Conservation (phyloP, 2,888 invertebrate genomes). For the Aspidapion aeneum region DNA sequence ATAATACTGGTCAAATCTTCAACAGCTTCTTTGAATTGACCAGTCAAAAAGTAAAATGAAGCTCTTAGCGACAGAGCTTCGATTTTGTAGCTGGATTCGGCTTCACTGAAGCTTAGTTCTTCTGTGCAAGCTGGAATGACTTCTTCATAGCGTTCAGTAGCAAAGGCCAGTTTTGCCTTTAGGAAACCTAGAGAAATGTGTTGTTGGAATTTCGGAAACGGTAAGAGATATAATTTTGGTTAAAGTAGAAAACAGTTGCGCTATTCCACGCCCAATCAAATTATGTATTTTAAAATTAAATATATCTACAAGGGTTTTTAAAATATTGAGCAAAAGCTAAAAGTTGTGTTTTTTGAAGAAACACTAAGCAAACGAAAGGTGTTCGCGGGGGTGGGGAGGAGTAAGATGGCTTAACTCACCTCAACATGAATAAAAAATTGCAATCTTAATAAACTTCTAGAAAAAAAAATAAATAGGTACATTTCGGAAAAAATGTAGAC, state of each 20-base stretch:
- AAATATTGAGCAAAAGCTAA: too few species aligned
- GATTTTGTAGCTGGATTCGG: constrained; percentile 59
- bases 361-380: too few species aligned
- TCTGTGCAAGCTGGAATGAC: constrained; percentile 77
- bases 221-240: too few species aligned
- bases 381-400: too few species aligned
- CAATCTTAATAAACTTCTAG: too few species aligned
- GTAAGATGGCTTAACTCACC: too few species aligned
- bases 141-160: constrained; percentile 69
- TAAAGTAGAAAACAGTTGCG: too few species aligned
- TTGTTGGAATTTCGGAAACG: neutral
- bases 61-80: constrained; percentile 78
- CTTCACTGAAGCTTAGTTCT: constrained; percentile 63
- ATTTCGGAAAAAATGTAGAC: too few species aligned
- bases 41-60: constrained; percentile 77
- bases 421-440: too few species aligned
- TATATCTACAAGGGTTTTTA: neutral
- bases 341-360: too few species aligned
- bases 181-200: constrained; percentile 56
- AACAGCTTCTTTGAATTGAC: constrained; percentile 69
- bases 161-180: constrained; percentile 67
- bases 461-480: too few species aligned
- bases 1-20: constrained; percentile 70
- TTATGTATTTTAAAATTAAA: neutral
- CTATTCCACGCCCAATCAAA: too few species aligned